Evolutionary conservation across 2,888 invertebrate species (phyloP).

Genomic region (Lithophane leautieri): DNA sequence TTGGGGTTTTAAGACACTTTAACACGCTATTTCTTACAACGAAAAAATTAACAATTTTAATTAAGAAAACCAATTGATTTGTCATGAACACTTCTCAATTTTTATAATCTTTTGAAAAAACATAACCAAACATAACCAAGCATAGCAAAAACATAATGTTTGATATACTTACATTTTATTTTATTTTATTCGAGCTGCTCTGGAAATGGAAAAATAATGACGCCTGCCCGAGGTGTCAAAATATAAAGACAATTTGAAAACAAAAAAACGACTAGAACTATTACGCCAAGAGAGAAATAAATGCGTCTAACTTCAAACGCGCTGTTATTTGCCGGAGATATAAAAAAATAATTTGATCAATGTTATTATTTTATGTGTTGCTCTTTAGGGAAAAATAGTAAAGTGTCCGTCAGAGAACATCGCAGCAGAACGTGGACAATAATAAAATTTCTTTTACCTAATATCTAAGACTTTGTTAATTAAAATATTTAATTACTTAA

Average conservation of each 20-base stretch:
- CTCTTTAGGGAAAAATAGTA: constrained; percentile 2
- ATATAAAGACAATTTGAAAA: neutral
- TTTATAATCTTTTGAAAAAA: neutral
- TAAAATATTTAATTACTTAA: constrained; percentile 57
- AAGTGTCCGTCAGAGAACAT: constrained; percentile 52
- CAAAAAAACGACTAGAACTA: neutral
- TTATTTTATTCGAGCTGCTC: neutral
- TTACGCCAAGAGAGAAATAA: neutral
- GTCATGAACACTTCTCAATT: neutral
- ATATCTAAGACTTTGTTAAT: constrained; percentile 67
- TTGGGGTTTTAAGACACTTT: constrained; percentile 16
- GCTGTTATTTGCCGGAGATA: neutral
- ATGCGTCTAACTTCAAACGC: neutral
- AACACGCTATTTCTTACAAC: neutral
- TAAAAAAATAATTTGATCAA: constrained; percentile 15
- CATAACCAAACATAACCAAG: neutral
- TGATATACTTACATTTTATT: no score
- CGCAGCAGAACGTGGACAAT: constrained; percentile 57
- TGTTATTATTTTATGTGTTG: neutral
- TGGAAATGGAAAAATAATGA: neutral
- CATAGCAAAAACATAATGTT: neutral
- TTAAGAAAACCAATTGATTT: neutral
- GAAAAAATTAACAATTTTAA: neutral
- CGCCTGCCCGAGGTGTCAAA: neutral
- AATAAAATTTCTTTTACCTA: constrained; percentile 53